Evolutionary conservation across 2,888 invertebrate genomes (phyloP), one percentile per base, ranked within the genome.

Genomic region (Tipula confusa): DNA sequence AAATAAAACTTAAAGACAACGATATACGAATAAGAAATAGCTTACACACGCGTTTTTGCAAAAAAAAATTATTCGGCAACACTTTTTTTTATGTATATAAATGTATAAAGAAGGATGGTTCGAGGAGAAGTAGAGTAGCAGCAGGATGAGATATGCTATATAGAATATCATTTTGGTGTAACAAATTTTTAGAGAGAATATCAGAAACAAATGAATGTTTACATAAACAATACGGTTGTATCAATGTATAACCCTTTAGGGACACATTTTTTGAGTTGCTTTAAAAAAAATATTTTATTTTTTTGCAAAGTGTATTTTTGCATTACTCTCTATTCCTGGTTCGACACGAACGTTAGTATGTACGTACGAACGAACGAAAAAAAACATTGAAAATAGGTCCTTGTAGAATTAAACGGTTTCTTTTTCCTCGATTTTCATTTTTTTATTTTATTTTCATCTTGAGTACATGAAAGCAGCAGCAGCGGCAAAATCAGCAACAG

Each of bases 181-280:
- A n/a, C n/a, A 43, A 43, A 38, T 2, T 24, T 24, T 24, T 0
- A 24, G 24, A 64, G 64, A 64, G 64, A 64, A 64, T 24, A 64
- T 64, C 64, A 64, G 64, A 64, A 64, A 18, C 24, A 7, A 64
- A 64, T 64, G 64, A 64, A 64, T 64, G 64, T 64, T 64, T 64
- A 64, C 64, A 64, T 64, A 64, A 64, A 64, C 64, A 64, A 64
- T 64, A 64, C 24, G 64, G 64, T 64, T 64, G 64, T 64, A n/a
- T n/a, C n/a, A n/a, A n/a, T n/a, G n/a, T n/a, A 24, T 64, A 64
- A 64, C 64, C 64, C 64, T 64, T 64, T 64, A 64, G 64, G 64
- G 64, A 64, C 18, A 64, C 64, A 64, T 64, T 64, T 33, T 33
- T 2, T 43, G 31, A 64, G 64, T 64, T 64, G 64, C 24, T 64